These are phyloP conservation scores for Oryzias celebensis DNA, from an alignment of 2,113 vertebrate species.

Conservation along the genomic window DNA sequence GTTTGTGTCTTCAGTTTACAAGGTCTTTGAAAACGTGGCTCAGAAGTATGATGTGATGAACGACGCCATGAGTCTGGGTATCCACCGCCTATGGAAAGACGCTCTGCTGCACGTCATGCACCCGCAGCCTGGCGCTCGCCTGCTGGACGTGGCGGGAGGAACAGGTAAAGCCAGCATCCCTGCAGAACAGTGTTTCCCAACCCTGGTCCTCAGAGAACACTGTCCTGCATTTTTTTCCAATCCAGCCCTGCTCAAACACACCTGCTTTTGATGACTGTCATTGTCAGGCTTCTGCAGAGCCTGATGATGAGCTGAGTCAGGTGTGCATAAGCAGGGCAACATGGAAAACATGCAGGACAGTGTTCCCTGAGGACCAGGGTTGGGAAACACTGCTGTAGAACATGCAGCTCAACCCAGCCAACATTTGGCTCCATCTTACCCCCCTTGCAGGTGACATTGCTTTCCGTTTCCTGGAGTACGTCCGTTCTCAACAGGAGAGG, in stretches of 20 bases:
- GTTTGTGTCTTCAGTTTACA: conserved; percentile 80
- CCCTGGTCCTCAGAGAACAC: no score
- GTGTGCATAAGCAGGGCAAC: no score
- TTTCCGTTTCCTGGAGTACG: conserved; percentile 90
- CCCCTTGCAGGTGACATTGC: conserved; percentile 87
- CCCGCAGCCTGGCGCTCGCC: conserved; percentile 83
- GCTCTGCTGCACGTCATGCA: conserved; percentile 85
- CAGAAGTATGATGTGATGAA: conserved; percentile 97
- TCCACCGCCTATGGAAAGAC: conserved; percentile 96
- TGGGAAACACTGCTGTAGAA: no score
- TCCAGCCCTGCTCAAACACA: no score
- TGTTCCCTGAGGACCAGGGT: no score
- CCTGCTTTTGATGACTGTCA: no score
- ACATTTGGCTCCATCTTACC: background rate
- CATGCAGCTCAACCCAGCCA: accelerated
- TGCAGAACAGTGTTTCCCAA: no score
- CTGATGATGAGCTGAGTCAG: no score
- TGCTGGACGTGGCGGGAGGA: conserved; percentile 94
- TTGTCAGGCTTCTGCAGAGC: no score
- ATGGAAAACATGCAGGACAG: no score
- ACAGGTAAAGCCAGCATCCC: conserved; percentile 80
- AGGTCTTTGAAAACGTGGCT: conserved; percentile 93
- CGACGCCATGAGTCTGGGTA: conserved; percentile 93
- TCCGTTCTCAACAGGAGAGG: conserved; percentile 70
- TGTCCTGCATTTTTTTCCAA: no score